Percentiles rank a stretch among this genome's conserved stretches.
Evolutionary conservation across 2,888 invertebrate genomes (phyloP).

Genomic region (Philonicus albiceps): DNA sequence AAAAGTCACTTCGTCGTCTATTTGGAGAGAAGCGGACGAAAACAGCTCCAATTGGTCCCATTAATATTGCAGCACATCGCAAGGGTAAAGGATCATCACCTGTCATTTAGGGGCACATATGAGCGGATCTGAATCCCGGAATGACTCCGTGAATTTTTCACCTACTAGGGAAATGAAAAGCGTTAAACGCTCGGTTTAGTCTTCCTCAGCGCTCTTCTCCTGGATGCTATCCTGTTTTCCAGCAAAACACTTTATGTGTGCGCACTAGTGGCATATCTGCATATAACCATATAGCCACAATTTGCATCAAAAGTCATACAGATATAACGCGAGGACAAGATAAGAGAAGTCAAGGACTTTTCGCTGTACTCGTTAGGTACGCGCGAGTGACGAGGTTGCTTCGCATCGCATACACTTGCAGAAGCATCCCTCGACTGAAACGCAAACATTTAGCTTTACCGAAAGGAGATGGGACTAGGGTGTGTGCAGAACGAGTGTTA

Average conservation of each 20-base stretch:
- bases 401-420: background rate
- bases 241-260: background rate
- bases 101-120: background rate
- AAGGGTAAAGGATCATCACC: background rate
- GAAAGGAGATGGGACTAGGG: background rate
- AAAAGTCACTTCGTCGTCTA: background rate
- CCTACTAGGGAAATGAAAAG: background rate
- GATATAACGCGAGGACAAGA: background rate
- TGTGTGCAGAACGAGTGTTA: background rate
- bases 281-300: background rate
- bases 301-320: constrained; percentile 13
- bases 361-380: background rate
- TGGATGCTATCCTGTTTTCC: background rate
- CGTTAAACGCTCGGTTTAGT: background rate
- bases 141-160: background rate
- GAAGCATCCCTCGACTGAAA: background rate
- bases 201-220: background rate
- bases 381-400: background rate
- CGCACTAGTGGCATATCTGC: background rate
- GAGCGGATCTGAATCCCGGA: background rate
- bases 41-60: background rate
- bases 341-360: constrained; percentile 28
- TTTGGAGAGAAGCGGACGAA: background rate
- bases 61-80: background rate
- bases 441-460: background rate